Conservation (phyloP, 2,888 invertebrate genomes). For the Rotaria magnacalcarata region DNA sequence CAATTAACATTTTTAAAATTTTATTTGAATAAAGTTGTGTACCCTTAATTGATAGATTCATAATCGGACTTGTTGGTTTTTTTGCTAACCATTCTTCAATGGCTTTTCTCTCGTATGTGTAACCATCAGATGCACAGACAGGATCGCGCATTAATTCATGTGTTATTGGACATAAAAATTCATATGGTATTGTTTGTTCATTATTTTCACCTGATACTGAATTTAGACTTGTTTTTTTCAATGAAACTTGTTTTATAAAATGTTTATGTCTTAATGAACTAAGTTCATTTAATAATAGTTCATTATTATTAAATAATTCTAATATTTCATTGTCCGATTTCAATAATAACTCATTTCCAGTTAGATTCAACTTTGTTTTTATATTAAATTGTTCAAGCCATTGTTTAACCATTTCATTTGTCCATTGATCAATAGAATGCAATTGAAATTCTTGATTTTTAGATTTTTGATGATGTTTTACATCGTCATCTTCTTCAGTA, state of each 20-base stretch:
- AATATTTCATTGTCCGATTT: constrained; percentile 14
- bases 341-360: constrained; percentile 2
- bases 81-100: constrained; percentile 20
- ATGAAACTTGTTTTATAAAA: not conserved
- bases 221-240: not conserved
- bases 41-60: not conserved
- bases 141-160: constrained; percentile 18
- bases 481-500: not conserved
- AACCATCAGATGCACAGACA: constrained; percentile 23
- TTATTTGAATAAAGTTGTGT: not conserved
- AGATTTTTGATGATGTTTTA: not conserved
- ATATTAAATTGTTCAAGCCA: constrained; percentile 20
- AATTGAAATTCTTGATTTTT: not conserved
- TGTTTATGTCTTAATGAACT: constrained; percentile 7
- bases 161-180: constrained; percentile 28
- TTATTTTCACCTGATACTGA: not conserved
- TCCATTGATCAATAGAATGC: constrained; percentile 24
- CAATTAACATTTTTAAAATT: constrained; percentile 26
- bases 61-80: constrained; percentile 6
- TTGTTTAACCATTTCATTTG: constrained; percentile 15
- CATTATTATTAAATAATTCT: constrained; percentile 18
- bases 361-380: not conserved
- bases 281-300: not conserved
- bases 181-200: not conserved
- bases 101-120: constrained; percentile 8